phyloP scores from a whole-genome alignment of 2,888 invertebrate species.

The Petrophora chlorosata region DNA sequence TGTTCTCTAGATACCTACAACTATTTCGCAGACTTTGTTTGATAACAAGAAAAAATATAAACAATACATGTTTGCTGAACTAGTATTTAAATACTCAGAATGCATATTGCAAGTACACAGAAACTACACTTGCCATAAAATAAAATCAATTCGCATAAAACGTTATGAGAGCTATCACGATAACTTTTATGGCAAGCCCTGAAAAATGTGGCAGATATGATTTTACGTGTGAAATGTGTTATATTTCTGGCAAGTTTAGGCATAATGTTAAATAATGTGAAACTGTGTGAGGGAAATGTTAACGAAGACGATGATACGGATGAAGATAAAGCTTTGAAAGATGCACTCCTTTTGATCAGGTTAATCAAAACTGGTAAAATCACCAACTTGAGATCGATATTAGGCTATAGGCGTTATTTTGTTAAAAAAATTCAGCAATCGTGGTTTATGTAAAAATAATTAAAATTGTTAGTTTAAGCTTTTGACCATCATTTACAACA shows the following conservation, averaged over 20 bases:
- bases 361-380: slow-evolving; percentile 53
- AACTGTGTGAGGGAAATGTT: not conserved
- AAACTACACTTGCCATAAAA: slow-evolving; percentile 7
- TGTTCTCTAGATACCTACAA: too few relatives aligned
- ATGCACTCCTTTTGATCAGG: slow-evolving; percentile 54
- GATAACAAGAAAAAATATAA: too few relatives aligned
- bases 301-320: slow-evolving; percentile 32
- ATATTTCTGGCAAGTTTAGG: slow-evolving; percentile 28
- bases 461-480: too few relatives aligned
- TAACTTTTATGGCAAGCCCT: slow-evolving; percentile 17
- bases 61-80: too few relatives aligned
- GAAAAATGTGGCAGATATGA: slow-evolving; percentile 42
- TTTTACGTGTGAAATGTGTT: slow-evolving; percentile 29
- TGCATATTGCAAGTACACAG: not conserved
- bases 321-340: slow-evolving; percentile 46
- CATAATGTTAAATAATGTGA: slow-evolving; percentile 6
- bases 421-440: too few relatives aligned
- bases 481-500: too few relatives aligned
- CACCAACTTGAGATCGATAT: not conserved
- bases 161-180: slow-evolving; percentile 14
- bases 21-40: too few relatives aligned
- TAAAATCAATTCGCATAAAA: slow-evolving; percentile 28
- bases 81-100: not conserved
- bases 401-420: too few relatives aligned
- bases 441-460: too few relatives aligned